These are phyloP conservation scores for Timema podura DNA, from an alignment of 2,888 invertebrate genomes.

Conservation along the genomic window DNA sequence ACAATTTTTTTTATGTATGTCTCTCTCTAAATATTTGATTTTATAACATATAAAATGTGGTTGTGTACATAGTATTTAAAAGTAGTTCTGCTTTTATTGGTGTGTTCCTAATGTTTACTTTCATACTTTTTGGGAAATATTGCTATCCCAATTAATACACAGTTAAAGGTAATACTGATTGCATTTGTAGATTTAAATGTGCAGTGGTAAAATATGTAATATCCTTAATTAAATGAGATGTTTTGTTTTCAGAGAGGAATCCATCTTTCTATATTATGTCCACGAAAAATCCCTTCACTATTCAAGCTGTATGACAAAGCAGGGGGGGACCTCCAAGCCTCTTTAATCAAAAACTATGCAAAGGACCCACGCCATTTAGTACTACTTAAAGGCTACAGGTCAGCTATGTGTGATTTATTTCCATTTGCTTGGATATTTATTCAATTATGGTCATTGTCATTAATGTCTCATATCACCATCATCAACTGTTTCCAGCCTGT, in stretches of 20 bases:
- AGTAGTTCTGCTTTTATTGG: too few species aligned
- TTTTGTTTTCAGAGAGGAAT: slow-evolving; percentile 62
- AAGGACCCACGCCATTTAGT: slow-evolving; percentile 82
- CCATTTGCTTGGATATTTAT: too few species aligned
- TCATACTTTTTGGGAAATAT: too few species aligned
- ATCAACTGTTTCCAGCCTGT: too few species aligned
- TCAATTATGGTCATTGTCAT: background rate
- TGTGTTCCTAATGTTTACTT: too few species aligned
- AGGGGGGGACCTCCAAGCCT: slow-evolving; percentile 74
- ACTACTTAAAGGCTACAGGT: slow-evolving; percentile 68
- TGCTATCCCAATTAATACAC: too few species aligned
- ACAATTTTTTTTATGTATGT: too few species aligned
- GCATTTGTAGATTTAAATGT: background rate
- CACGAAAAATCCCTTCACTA: slow-evolving; percentile 80
- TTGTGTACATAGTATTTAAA: too few species aligned
- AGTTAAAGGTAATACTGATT: too few species aligned
- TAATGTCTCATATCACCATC: background rate
- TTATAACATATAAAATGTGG: too few species aligned
- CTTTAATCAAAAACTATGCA: slow-evolving; percentile 85
- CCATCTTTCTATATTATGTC: slow-evolving; percentile 82
- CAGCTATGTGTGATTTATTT: background rate
- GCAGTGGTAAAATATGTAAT: slow-evolving; percentile 7
- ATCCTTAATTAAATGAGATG: slow-evolving; percentile 6
- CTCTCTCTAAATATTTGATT: too few species aligned
- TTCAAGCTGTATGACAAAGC: slow-evolving; percentile 87